Base-by-base conservation (phyloP, 1,140 invertebrate genomes). In the Hesperophylax magnus region DNA sequence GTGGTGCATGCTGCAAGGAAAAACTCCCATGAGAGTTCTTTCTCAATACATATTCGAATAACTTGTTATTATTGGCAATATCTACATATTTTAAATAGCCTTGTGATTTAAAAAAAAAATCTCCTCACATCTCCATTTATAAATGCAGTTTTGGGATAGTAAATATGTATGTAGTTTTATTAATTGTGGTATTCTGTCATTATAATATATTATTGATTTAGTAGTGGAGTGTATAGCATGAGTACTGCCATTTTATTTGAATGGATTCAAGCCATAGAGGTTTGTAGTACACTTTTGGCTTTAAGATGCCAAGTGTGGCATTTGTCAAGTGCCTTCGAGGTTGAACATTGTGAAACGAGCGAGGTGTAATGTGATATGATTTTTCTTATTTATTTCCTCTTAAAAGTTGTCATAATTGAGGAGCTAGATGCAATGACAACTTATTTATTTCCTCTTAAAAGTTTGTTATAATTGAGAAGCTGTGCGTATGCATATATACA, bases 391-490 rank as follows among this genome's bases (percentile, higher is more conserved):
- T 72, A 67, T 67, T 67, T 34, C 31, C 31, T 11, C 3, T 31
- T 67, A 67, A 39, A 15, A 31, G 27, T 56, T 81, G 27, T 72
- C 9, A 11, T 81, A 27, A 63, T 63, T 79, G 34, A n/a, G n/a
- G n/a, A n/a, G n/a, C n/a, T n/a, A n/a, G n/a, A n/a, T n/a, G 8
- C 34, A 39, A 39, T 39, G 34, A 31, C 27, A n/a, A n/a, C n/a
- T n/a, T n/a, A n/a, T n/a, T n/a, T n/a, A n/a, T n/a, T n/a, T n/a
- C n/a, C n/a, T n/a, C n/a, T n/a, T n/a, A n/a, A n/a, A n/a, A n/a
- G n/a, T n/a, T n/a, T n/a, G n/a, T n/a, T n/a, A n/a, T n/a, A n/a
- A n/a, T n/a, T n/a, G n/a, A n/a, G n/a, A n/a, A n/a, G n/a, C n/a
- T n/a, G n/a, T n/a, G n/a, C n/a, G n/a, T n/a, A n/a, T n/a, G n/a